A percentile compares a stretch with the other conserved stretches of the same genome.
Conservation (phyloP, 2,113 vertebrate species). For the Melanerpes formicivorus region DNA sequence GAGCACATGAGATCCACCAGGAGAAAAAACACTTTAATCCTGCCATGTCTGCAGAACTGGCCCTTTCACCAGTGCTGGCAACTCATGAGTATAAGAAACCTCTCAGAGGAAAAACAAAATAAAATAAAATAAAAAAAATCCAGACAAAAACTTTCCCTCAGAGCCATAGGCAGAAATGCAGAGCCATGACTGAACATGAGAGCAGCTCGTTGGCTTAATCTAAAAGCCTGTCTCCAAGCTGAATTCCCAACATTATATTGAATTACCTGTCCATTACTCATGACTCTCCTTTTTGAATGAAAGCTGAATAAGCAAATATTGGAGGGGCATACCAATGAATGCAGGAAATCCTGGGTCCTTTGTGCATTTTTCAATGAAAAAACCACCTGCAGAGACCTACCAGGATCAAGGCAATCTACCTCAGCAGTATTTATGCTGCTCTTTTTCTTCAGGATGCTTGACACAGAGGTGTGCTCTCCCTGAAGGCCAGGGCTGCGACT, state of each 20-base stretch:
- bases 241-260: neutral
- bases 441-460: constrained; percentile 10
- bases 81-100: neutral
- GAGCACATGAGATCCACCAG: neutral
- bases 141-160: neutral
- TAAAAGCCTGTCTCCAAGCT: neutral
- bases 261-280: neutral
- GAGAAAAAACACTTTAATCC: neutral
- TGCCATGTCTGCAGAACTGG: neutral
- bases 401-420: neutral
- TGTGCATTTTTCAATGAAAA: neutral
- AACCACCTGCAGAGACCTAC: neutral
- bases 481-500: constrained; percentile 4
- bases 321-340: neutral
- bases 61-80: neutral
- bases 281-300: neutral
- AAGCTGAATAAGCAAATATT: neutral
- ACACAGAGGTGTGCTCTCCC: neutral
- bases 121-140: no score
- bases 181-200: neutral
- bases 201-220: neutral
- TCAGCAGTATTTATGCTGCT: constrained; percentile 4
- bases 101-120: neutral
- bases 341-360: neutral
- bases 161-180: neutral